A percentile compares a stretch with the other conserved stretches of the same genome.
Evolutionary conservation across 2,113 vertebrate species (phyloP).

Genomic region (Entomyzon cyanotis): DNA sequence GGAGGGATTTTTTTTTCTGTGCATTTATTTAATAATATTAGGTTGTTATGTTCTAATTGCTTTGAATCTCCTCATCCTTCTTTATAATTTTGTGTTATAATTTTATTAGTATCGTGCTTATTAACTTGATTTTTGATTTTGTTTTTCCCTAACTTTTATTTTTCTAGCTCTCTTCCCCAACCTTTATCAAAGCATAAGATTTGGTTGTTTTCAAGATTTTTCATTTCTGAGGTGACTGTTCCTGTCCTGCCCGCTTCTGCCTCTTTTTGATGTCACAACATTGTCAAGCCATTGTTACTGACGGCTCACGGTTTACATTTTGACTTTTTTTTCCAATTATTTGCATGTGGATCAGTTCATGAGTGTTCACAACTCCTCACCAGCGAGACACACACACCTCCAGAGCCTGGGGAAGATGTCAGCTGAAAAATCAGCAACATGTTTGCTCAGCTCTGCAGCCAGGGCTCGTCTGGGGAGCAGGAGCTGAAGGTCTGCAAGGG

Average conservation of each 20-base stretch:
- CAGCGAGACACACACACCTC: neutral
- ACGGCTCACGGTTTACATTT: constrained; percentile 12
- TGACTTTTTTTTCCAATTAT: neutral
- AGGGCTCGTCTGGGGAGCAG: constrained; percentile 27
- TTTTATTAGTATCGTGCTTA: neutral
- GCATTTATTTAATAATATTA: neutral
- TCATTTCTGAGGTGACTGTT: constrained; percentile 40
- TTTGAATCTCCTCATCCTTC: neutral
- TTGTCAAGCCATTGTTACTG: neutral
- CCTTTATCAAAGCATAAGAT: neutral
- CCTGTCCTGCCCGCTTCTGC: constrained; percentile 9
- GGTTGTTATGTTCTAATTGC: neutral
- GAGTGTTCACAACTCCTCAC: constrained; percentile 45
- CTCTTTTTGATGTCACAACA: constrained; percentile 12
- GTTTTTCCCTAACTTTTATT: neutral
- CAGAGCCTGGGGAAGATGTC: constrained; percentile 32
- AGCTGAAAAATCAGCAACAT: constrained; percentile 52
- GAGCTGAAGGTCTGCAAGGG: neutral
- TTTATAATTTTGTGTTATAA: neutral
- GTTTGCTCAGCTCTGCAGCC: constrained; percentile 46
- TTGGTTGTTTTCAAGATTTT: neutral
- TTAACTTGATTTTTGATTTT: neutral
- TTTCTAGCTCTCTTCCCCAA: neutral
- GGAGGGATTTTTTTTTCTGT: neutral
- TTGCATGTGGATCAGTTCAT: neutral